phyloP scores from a whole-genome alignment of 2,113 vertebrate species.

The Gallinago jamesoni region DNA sequence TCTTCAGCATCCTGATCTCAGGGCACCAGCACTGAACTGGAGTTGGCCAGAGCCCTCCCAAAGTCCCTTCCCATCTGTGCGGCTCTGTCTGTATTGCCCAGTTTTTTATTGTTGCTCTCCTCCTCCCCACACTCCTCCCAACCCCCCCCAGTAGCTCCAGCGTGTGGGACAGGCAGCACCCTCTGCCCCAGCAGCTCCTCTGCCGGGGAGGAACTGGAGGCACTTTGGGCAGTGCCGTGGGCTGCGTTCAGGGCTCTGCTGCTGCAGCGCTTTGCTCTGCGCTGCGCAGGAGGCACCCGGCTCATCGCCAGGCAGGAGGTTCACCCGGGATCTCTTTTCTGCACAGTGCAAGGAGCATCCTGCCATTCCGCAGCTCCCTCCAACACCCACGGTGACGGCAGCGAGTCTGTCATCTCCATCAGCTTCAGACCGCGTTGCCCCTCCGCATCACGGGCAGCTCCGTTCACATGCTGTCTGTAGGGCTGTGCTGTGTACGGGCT shows the following conservation, averaged over 20 bases:
- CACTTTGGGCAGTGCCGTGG: rapidly evolving
- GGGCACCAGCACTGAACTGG: neutral
- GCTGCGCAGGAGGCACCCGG: neutral
- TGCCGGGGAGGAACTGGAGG: neutral
- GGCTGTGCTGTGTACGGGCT: neutral
- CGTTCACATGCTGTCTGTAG: no score
- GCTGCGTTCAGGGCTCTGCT: rapidly evolving
- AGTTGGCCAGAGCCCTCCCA: neutral
- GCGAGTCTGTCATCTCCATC: neutral
- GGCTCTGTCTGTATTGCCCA: neutral
- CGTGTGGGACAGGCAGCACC: rapidly evolving
- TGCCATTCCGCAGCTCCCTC: neutral
- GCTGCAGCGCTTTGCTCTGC: neutral
- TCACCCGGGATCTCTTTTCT: neutral
- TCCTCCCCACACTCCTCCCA: no score
- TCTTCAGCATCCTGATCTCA: neutral
- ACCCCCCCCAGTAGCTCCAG: neutral
- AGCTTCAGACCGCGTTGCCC: neutral
- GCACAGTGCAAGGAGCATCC: neutral
- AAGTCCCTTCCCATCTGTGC: neutral
- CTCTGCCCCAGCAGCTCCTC: neutral
- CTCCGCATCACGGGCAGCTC: neutral
- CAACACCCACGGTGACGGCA: neutral
- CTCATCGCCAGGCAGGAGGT: rapidly evolving
- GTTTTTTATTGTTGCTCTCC: neutral